Conservation (phyloP, 2,113 vertebrate species). For the Hystrix brachyura region DNA sequence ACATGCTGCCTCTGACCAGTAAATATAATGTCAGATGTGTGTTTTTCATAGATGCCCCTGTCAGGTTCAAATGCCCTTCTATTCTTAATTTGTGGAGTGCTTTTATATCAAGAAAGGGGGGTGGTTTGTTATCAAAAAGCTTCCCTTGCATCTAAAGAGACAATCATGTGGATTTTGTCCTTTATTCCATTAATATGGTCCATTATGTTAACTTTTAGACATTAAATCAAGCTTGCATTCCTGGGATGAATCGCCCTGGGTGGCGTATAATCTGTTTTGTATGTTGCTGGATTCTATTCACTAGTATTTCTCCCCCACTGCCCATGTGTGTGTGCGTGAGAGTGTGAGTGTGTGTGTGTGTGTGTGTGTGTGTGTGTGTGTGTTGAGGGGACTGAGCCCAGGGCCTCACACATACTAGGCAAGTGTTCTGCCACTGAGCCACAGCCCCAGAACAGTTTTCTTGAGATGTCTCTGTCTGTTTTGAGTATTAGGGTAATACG, state of each 20-base stretch:
- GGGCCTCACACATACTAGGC: too few species aligned
- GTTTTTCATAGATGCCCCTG: too few species aligned
- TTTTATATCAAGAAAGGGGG: not conserved
- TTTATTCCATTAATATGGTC: not conserved
- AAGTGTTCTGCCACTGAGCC: too few species aligned
- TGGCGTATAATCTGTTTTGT: not conserved
- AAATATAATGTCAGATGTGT: not conserved
- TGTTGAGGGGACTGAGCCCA: too few species aligned
- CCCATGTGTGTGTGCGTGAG: too few species aligned
- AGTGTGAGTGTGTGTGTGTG: too few species aligned
- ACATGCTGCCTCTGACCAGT: not conserved
- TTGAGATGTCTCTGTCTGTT: not conserved
- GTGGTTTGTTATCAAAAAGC: not conserved
- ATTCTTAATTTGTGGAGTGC: not conserved
- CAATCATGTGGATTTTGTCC: not conserved
- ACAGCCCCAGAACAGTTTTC: not conserved
- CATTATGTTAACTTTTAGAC: not conserved
- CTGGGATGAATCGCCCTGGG: not conserved
- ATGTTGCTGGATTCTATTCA: not conserved
- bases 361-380: too few species aligned
- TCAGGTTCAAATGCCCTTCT: too few species aligned
- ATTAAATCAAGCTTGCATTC: slow-evolving; percentile 12
- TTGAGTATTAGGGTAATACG: not conserved
- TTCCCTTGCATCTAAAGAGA: not conserved
- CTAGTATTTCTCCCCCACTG: too few species aligned